Conservation (phyloP, 2,888 invertebrate species). For the Aphidius colemani region DNA sequence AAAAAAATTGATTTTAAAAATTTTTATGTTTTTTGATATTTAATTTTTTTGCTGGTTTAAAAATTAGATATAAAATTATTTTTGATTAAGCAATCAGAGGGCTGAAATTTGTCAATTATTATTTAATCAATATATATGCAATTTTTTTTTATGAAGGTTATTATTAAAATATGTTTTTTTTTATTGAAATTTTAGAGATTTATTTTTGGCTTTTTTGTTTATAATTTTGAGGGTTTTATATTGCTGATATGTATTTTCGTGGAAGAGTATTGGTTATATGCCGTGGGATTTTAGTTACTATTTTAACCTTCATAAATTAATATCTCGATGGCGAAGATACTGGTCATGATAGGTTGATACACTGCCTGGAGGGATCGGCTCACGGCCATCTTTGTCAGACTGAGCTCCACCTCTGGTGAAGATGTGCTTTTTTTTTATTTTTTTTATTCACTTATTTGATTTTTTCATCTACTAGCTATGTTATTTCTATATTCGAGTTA, state of each 20-base stretch:
- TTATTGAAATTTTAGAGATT: background rate
- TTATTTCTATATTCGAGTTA: background rate
- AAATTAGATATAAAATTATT: too few relatives aligned
- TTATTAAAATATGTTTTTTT: background rate
- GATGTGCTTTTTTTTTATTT: slow-evolving; percentile 6
- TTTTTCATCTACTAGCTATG: slow-evolving; percentile 1
- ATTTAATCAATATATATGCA: too few relatives aligned
- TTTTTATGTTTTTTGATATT: too few relatives aligned
- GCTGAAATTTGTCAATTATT: too few relatives aligned
- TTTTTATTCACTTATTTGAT: slow-evolving; percentile 9
- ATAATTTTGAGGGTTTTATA: slow-evolving; percentile 14
- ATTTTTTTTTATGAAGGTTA: too few relatives aligned
- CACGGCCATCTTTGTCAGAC: slow-evolving; percentile 41
- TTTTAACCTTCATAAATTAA: slow-evolving; percentile 22
- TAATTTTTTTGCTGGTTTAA: too few relatives aligned
- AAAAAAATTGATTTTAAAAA: too few relatives aligned
- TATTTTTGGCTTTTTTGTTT: slow-evolving; percentile 16
- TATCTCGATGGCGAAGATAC: slow-evolving; percentile 24
- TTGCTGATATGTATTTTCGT: slow-evolving; percentile 2
- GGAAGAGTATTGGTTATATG: background rate
- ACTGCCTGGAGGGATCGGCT: slow-evolving; percentile 24
- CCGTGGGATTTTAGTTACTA: background rate
- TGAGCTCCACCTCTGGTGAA: slow-evolving; percentile 38
- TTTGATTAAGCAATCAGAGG: too few relatives aligned
- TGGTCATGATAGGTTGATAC: slow-evolving; percentile 31